These are phyloP conservation scores for Ageneiosus marmoratus DNA, from an alignment of 2,113 vertebrate species.

Conservation along the genomic window DNA sequence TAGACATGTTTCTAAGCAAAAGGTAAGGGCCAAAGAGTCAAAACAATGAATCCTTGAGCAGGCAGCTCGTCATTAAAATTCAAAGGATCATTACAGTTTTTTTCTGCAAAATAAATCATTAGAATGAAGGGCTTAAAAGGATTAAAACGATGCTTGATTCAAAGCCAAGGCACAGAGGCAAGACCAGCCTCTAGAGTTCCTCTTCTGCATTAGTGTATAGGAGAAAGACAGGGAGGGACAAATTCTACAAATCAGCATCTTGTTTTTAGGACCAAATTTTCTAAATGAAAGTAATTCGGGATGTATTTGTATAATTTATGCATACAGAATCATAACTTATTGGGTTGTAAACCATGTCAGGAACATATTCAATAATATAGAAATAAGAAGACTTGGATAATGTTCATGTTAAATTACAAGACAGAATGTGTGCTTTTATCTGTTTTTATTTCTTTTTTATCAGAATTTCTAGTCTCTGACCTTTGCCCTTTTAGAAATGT, in stretches of 20 bases:
- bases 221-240: background rate
- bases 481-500: background rate
- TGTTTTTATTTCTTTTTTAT: no score
- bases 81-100: conserved; percentile 83
- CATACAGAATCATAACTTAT: no score
- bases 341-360: background rate
- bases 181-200: conserved; percentile 69
- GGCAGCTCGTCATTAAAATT: conserved; percentile 87
- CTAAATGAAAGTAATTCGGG: background rate
- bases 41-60: conserved; percentile 91
- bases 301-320: background rate
- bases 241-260: conserved; percentile 23
- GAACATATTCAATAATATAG: background rate
- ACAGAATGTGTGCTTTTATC: background rate
- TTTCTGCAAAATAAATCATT: conserved; percentile 86
- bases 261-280: background rate
- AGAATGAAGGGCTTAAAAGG: conserved; percentile 89
- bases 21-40: conserved; percentile 91
- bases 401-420: background rate
- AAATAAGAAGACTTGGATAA: background rate
- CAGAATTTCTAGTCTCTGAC: background rate
- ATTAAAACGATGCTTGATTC: conserved; percentile 87
- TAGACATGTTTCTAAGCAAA: conserved; percentile 83
- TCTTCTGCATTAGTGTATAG: conserved; percentile 65
- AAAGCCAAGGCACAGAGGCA: conserved; percentile 82